These are phyloP conservation scores for Prolemur simus DNA, from an alignment of 2,113 vertebrate species.

Conservation along the genomic window DNA sequence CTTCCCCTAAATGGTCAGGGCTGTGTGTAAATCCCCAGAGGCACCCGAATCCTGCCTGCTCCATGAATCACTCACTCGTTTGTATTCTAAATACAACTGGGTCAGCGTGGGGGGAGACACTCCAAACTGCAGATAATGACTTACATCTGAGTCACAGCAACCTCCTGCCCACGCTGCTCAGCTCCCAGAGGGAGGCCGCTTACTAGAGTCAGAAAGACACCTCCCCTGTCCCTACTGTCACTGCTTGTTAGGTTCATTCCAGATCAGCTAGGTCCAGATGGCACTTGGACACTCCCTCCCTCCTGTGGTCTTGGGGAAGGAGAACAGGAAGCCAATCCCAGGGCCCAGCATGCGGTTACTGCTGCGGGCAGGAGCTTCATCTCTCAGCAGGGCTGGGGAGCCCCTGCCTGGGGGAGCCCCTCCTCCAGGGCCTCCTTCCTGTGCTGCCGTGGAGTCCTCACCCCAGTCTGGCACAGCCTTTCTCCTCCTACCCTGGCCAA, in stretches of 20 bases:
- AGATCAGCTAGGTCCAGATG: too few species aligned
- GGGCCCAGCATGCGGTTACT: background rate
- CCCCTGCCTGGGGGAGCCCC: background rate
- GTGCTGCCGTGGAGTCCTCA: accelerated
- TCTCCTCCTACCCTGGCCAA: accelerated
- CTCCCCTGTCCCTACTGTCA: background rate
- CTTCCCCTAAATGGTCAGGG: constrained; percentile 30
- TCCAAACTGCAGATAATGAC: constrained; percentile 9
- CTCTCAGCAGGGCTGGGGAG: background rate
- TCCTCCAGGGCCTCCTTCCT: background rate
- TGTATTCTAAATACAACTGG: background rate
- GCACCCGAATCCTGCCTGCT: background rate
- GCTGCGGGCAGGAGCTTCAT: too few species aligned
- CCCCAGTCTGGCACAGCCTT: background rate
- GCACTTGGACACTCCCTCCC: background rate
- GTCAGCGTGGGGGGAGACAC: background rate
- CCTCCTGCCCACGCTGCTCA: background rate
- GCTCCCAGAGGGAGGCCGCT: background rate
- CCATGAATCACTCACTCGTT: background rate
- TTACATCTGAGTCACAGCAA: background rate
- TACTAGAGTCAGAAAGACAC: background rate
- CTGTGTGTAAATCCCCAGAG: background rate
- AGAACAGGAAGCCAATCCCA: background rate
- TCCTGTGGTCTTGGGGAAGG: background rate
- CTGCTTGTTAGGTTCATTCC: background rate